These are phyloP conservation scores for Oedothorax gibbosus DNA, from an alignment of 1,140 invertebrate species.

Conservation along the genomic window DNA sequence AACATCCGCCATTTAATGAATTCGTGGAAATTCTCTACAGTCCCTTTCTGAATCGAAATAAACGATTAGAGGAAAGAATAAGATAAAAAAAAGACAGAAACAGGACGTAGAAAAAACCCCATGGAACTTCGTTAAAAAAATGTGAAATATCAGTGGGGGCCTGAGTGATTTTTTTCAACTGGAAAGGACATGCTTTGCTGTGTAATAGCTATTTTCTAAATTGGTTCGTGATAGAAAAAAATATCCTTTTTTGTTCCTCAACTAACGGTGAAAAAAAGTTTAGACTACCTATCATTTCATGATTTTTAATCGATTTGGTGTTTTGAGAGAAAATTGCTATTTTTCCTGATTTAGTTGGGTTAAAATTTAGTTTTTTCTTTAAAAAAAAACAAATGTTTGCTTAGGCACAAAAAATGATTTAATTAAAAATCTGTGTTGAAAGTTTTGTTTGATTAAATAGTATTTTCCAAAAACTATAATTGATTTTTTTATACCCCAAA, in stretches of 20 bases:
- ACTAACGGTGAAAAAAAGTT: not conserved
- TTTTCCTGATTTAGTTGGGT: not conserved
- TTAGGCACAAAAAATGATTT: not conserved
- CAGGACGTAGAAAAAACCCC: not conserved
- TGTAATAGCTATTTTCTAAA: constrained; percentile 59
- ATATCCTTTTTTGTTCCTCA: not conserved
- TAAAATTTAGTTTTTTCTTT: constrained; percentile 12
- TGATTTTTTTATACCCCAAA: too few relatives aligned
- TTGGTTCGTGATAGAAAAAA: constrained; percentile 51
- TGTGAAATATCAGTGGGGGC: constrained; percentile 7
- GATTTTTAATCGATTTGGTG: constrained; percentile 39
- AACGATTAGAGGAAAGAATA: constrained; percentile 40
- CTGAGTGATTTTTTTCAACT: constrained; percentile 18
- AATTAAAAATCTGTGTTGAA: not conserved
- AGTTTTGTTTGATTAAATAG: not conserved
- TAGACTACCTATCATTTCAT: constrained; percentile 2
- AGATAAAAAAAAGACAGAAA: constrained; percentile 2
- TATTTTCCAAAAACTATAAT: not conserved
- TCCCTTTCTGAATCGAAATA: constrained; percentile 48
- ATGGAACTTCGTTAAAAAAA: constrained; percentile 32
- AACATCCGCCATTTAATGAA: constrained; percentile 55
- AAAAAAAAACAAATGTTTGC: not conserved
- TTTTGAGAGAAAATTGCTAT: not conserved
- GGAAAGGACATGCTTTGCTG: not conserved
- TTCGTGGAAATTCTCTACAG: constrained; percentile 47